Evolutionary conservation across 2,797 vertebrate genomes (phyloP), one percentile per base, ranked within the genome.

Genomic region (Sebastes iracundus): DNA sequence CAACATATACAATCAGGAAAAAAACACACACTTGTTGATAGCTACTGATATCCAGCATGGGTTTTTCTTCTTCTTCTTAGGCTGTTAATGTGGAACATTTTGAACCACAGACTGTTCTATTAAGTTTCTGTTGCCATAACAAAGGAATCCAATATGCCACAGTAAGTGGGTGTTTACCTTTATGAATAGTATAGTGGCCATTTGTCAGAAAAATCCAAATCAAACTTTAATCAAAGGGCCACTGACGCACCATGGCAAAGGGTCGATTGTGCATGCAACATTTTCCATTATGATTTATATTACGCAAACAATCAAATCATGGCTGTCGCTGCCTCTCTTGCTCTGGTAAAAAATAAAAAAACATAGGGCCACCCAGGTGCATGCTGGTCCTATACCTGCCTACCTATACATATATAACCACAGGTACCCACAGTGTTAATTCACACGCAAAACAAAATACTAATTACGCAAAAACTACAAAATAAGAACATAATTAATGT

Each of bases 61-160:
- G 16, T 3, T 46, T 18, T 46, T 52, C 20, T 52, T 52, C 14
- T 52, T 35, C 13, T 2, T 16, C 27, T 68, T 18, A 33, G 30
- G 20, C 56, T 62, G 20, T 53, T 16, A 27, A 49, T 66, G 30
- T 12, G n/a, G 28, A 10, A 5, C 20, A 49, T 28, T 66, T 55
- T 65, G 25, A 77, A 55, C 32, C n/a, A 16, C 38, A 56, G 5
- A 60, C 49, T 27, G n/a, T 52, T 32, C 63, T 7, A 72, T 65
- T 75, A 73, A 5, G 49, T 75, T 61, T 66, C 22, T 84, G 77
- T 77, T 85, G 88, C 66, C 76, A 70, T 58, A 80, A 78, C 33
- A 22, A 25, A 67, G 8, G 22, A 80, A 67, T 77, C 64, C 59
- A 70, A 70, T 56, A 63, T 6, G 66, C 62, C 42, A 2, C 32